These are phyloP conservation scores for Drosophila sp. DNA, from an alignment of 1,140 invertebrate genomes.

Conservation along the genomic window DNA sequence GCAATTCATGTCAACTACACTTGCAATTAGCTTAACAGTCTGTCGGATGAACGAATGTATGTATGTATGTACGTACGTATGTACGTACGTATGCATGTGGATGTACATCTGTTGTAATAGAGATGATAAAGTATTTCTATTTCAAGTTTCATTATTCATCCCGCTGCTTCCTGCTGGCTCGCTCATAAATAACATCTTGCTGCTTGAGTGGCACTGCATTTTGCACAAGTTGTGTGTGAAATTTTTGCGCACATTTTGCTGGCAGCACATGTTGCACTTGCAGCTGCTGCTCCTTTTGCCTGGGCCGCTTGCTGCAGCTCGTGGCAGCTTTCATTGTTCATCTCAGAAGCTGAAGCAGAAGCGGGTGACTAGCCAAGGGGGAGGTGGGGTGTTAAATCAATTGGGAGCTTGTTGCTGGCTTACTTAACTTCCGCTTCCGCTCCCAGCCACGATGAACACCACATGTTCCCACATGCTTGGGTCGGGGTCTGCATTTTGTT, in stretches of 20 bases:
- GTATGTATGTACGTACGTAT: neutral
- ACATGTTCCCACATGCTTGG: conserved; percentile 52
- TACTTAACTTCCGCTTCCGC: conserved; percentile 74
- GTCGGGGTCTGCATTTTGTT: conserved; percentile 36
- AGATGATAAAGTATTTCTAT: conserved; percentile 50
- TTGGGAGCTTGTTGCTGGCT: conserved; percentile 75
- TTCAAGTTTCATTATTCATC: conserved; percentile 47
- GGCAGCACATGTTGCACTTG: conserved; percentile 64
- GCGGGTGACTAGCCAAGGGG: conserved; percentile 17
- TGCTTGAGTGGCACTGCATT: conserved; percentile 59
- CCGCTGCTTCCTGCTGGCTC: conserved; percentile 15
- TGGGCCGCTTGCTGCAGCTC: conserved; percentile 12
- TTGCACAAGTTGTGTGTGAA: conserved; percentile 58
- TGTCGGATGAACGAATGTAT: neutral
- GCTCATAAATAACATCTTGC: conserved; percentile 62
- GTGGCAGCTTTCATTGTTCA: conserved; percentile 60
- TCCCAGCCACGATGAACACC: conserved; percentile 34
- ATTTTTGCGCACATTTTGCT: conserved; percentile 67
- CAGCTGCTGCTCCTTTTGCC: conserved; percentile 26
- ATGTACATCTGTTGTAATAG: neutral
- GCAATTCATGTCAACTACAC: conserved; percentile 2
- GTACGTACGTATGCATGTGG: neutral
- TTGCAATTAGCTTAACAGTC: conserved; percentile 5
- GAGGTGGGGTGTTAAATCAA: conserved; percentile 71
- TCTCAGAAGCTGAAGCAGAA: neutral